Base-by-base conservation (phyloP, 2,888 invertebrate genomes). In the Agrotis puta region DNA sequence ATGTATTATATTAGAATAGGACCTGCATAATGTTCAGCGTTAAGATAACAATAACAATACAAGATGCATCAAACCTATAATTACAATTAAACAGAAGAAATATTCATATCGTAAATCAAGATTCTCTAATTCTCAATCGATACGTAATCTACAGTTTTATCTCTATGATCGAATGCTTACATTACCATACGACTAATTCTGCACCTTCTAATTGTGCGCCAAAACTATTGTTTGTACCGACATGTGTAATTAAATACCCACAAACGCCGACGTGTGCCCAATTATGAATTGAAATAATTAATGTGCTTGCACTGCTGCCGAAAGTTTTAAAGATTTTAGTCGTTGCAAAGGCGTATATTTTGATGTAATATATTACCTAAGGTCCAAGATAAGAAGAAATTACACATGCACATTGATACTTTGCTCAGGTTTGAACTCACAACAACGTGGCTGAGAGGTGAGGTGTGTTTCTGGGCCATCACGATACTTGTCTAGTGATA, bases 211-310 rank as follows among this genome's bases (percentile, higher is more conserved):
- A 20, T 33, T 51, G 11, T 54, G 11, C 27, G 33, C 47, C 47
- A 39, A 68, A 76, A 71, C 64, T 22, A 77, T 79, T 81, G 68
- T 79, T 63, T 59, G 18, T 22, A 13, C 13, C n/a, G 14, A 43
- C 65, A 56, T 48, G 7, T 57, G 58, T 67, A 77, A 77, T 80
- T 78, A 74, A 63, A 70, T 20, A 22, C 80, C 78, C 62, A 81
- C 80, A n/a, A 50, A 56, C 71, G 59, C 79, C 71, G 24, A 77
- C 73, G 51, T 54, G 33, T 63, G 64, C 27, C 3, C 13, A 47
- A 58, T 74, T 63, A 63, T 77, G 45, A 59, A 65, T 71, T 48
- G 39, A 43, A 64, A n/a, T 54, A 67, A 54, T 65, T 68, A 45
- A 58, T 51, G 63, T 39, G 24, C 11, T 39, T 22, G n/a, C 57